phyloP scores from a whole-genome alignment of 2,888 invertebrate genomes.

The Napeogenes inachia region DNA sequence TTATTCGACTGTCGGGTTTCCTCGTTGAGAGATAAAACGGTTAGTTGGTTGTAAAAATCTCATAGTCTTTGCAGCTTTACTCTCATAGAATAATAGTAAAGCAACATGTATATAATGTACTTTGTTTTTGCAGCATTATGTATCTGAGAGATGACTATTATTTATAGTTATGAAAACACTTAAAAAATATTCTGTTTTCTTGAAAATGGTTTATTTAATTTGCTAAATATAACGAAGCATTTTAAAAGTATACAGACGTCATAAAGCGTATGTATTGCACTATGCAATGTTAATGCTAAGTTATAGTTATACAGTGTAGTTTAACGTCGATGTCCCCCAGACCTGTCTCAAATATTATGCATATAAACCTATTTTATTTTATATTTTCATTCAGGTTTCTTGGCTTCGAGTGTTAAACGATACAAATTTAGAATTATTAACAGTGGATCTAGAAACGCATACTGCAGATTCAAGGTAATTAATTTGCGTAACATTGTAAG shows the following conservation, averaged over 20 bases:
- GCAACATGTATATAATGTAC: too few relatives aligned
- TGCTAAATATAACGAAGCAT: too few relatives aligned
- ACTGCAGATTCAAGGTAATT: conserved; percentile 79
- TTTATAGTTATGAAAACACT: too few relatives aligned
- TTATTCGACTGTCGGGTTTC: conserved; percentile 72
- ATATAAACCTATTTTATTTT: neutral
- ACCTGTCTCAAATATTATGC: neutral
- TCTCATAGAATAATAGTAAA: neutral
- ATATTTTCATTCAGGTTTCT: conserved; percentile 76
- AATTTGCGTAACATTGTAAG: neutral
- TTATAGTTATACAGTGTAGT: too few relatives aligned
- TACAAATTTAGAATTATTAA: conserved; percentile 81
- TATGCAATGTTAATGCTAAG: too few relatives aligned
- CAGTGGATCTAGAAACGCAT: conserved; percentile 81
- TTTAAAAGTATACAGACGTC: too few relatives aligned
- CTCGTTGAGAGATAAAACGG: conserved; percentile 70
- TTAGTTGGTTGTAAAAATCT: conserved; percentile 13
- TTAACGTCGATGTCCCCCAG: too few relatives aligned
- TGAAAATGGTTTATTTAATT: too few relatives aligned
- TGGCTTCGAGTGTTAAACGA: conserved; percentile 82
- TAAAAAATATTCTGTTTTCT: too few relatives aligned
- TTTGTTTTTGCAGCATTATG: too few relatives aligned
- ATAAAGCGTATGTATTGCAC: too few relatives aligned
- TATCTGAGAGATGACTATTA: too few relatives aligned
- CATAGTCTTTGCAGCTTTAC: neutral